Conservation (phyloP, 2,797 vertebrate genomes). For the Hydrophis major region DNA sequence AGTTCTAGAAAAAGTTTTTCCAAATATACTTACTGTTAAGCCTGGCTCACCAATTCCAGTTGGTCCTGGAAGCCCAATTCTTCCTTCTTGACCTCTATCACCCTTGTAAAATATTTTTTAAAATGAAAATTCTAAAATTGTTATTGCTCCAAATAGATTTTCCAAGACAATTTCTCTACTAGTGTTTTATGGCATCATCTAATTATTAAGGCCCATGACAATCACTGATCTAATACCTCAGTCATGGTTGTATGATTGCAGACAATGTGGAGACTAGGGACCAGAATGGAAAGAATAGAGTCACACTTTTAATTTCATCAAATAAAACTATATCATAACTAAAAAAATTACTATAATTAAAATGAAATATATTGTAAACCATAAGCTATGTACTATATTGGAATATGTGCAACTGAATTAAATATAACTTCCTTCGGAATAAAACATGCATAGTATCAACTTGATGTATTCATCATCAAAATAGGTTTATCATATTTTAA, state of each 20-base stretch:
- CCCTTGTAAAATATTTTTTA: slow-evolving; percentile 58
- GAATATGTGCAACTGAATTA: background rate
- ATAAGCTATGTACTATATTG: background rate
- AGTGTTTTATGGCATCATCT: background rate
- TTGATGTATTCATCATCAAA: background rate
- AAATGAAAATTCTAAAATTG: background rate
- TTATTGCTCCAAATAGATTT: background rate
- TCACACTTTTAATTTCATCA: background rate
- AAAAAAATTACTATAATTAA: background rate
- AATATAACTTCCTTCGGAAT: background rate
- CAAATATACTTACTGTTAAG: slow-evolving; percentile 72
- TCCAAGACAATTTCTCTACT: background rate
- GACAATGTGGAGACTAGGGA: background rate
- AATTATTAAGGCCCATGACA: background rate
- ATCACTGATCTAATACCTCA: background rate
- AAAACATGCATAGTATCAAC: background rate
- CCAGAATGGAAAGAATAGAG: background rate
- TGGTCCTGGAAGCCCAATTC: slow-evolving; percentile 62
- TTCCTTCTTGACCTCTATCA: slow-evolving; percentile 68
- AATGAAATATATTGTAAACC: background rate
- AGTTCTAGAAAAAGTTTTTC: background rate
- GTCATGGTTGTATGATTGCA: background rate
- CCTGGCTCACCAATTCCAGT: slow-evolving; percentile 80
- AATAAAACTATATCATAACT: background rate
- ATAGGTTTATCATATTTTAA: background rate